A percentile compares a stretch with the other conserved stretches of the same genome.
These are phyloP conservation scores for Ichneumoninae sp. DNA, from an alignment of 2,888 invertebrate species.

Conservation along the genomic window DNA sequence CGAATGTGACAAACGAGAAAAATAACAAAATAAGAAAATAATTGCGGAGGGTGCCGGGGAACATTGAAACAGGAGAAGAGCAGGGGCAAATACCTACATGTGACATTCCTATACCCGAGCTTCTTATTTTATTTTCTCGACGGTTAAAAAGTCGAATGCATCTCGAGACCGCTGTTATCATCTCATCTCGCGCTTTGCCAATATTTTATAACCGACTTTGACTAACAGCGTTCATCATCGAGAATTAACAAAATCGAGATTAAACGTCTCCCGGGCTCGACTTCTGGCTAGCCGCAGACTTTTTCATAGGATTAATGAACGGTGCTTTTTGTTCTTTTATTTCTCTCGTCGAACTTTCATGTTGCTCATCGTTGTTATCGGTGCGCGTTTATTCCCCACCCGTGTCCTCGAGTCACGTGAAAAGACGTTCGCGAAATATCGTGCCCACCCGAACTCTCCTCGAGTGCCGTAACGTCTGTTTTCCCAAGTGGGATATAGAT, in stretches of 20 bases:
- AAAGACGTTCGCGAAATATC: slow-evolving; percentile 40
- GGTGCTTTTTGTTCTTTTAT: slow-evolving; percentile 4
- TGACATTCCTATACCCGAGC: neutral
- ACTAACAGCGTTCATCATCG: slow-evolving; percentile 51
- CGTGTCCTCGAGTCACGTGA: slow-evolving; percentile 3
- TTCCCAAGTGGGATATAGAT: slow-evolving; percentile 3
- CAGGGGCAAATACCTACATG: too few species aligned
- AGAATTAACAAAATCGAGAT: slow-evolving; percentile 37
- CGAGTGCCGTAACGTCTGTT: neutral
- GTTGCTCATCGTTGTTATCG: slow-evolving; percentile 8
- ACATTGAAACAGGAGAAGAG: too few species aligned
- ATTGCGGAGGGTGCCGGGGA: neutral
- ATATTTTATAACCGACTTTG: slow-evolving; percentile 67
- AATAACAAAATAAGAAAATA: neutral
- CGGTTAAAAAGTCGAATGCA: neutral
- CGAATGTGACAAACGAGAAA: neutral
- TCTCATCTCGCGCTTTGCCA: slow-evolving; percentile 77
- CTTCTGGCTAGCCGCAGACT: neutral
- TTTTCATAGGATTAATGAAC: slow-evolving; percentile 51
- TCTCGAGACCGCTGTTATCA: neutral
- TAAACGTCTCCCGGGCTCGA: slow-evolving; percentile 3
- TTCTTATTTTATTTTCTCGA: neutral
- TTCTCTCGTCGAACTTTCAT: slow-evolving; percentile 28
- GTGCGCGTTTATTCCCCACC: neutral
- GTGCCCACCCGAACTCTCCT: slow-evolving; percentile 8